These are phyloP conservation scores for Trachelus troglodyta DNA, from an alignment of 2,888 invertebrate genomes.

Conservation along the genomic window DNA sequence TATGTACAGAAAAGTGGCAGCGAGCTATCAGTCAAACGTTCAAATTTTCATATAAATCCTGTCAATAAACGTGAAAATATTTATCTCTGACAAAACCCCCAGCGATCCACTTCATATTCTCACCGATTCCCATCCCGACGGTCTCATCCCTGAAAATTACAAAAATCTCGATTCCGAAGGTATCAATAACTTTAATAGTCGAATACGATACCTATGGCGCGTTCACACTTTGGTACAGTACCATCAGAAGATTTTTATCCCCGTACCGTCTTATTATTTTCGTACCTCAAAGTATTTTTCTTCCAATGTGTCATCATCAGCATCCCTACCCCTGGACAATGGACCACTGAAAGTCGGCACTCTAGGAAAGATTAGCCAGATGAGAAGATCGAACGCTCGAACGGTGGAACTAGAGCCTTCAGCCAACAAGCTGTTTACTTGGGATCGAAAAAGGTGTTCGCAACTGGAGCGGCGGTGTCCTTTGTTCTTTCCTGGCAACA, in stretches of 20 bases:
- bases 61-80: constrained; percentile 54
- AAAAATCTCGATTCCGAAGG: constrained; percentile 24
- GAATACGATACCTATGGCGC: not conserved
- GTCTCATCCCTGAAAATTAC: not conserved
- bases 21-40: constrained; percentile 55
- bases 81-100: constrained; percentile 48
- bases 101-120: not conserved
- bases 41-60: constrained; percentile 58
- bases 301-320: not conserved
- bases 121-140: not conserved
- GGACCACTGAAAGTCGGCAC: not conserved
- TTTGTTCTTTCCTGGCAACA: constrained; percentile 44
- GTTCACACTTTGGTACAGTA: not conserved
- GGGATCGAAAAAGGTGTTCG: constrained; percentile 47
- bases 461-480: constrained; percentile 47
- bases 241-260: not conserved
- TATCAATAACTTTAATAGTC: constrained; percentile 31
- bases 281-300: not conserved
- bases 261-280: not conserved
- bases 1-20: not conserved
- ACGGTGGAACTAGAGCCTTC: constrained; percentile 38
- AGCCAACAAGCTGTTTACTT: constrained; percentile 45
- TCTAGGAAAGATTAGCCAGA: constrained; percentile 31
- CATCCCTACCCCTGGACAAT: not conserved
- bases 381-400: constrained; percentile 37